Evolutionary conservation across 23 tunicate genomes (phyloP).

Genomic region (Trididemnum nubilum): DNA sequence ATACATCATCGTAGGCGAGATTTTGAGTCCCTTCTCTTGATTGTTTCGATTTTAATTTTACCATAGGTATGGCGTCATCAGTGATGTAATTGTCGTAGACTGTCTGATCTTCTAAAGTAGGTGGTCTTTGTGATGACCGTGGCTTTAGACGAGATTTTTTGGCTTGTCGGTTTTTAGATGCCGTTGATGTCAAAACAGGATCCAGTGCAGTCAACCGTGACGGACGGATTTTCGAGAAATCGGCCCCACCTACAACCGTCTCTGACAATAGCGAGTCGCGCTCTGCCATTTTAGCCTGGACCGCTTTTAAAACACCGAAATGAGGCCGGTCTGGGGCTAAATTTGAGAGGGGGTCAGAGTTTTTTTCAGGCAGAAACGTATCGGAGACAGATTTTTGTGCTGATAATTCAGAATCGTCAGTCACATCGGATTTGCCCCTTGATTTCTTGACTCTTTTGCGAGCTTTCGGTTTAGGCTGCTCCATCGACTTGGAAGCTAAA

Average conservation of each 20-base stretch:
- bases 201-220: slow-evolving; percentile 19
- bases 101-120: too few relatives aligned
- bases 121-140: background rate
- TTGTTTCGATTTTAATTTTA: slow-evolving; percentile 8
- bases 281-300: slow-evolving; percentile 67
- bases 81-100: background rate
- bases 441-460: too few relatives aligned
- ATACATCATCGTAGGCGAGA: slow-evolving; percentile 42
- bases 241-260: slow-evolving; percentile 63
- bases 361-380: background rate
- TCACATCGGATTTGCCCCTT: too few relatives aligned
- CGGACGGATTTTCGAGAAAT: slow-evolving; percentile 25
- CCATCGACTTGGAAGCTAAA: too few relatives aligned
- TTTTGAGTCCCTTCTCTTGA: slow-evolving; percentile 37
- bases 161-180: slow-evolving; percentile 40
- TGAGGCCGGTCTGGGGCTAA: slow-evolving; percentile 25
- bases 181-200: slow-evolving; percentile 64
- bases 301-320: slow-evolving; percentile 71
- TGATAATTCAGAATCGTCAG: too few relatives aligned
- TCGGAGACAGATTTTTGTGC: background rate
- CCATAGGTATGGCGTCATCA: slow-evolving; percentile 73
- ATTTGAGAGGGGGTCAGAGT: background rate
- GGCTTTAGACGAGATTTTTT: slow-evolving; percentile 30
- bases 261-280: slow-evolving; percentile 42
- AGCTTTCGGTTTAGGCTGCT: too few relatives aligned